Percentiles rank a stretch among this genome's conserved stretches.
Conservation (phyloP, 2,797 vertebrate species). For the Lepus oiostolus region DNA sequence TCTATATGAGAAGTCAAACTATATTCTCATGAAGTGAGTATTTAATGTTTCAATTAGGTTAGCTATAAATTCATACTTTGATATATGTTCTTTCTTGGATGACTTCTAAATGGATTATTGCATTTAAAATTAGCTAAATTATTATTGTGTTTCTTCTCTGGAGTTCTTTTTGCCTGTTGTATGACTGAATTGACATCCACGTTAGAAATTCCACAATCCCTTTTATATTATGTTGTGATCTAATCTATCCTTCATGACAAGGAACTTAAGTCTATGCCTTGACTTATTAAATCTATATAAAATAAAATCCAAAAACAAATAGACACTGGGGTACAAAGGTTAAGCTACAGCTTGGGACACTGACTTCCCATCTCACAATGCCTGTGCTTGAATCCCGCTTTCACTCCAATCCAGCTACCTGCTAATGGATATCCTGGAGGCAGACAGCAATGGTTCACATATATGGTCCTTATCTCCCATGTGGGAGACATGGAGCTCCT, state of each 20-base stretch:
- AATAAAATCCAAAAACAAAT: background rate
- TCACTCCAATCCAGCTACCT: too few relatives aligned
- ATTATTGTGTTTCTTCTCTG: slow-evolving; percentile 57
- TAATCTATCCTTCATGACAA: background rate
- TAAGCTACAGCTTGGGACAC: too few relatives aligned
- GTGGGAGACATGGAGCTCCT: too few relatives aligned
- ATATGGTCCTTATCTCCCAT: too few relatives aligned
- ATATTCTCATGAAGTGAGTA: slow-evolving; percentile 60
- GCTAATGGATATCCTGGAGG: too few relatives aligned
- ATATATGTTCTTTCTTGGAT: slow-evolving; percentile 67
- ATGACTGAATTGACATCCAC: slow-evolving; percentile 21
- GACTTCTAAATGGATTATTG: slow-evolving; percentile 71
- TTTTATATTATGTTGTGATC: slow-evolving; percentile 5
- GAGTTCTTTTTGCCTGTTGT: slow-evolving; percentile 71
- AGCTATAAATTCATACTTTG: slow-evolving; percentile 53
- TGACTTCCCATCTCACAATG: too few relatives aligned
- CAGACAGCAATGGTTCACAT: too few relatives aligned
- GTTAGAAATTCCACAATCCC: slow-evolving; percentile 11
- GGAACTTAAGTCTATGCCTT: background rate
- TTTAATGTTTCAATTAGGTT: slow-evolving; percentile 78
- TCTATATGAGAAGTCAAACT: slow-evolving; percentile 64
- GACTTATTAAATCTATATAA: slow-evolving; percentile 18
- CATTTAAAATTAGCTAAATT: slow-evolving; percentile 81
- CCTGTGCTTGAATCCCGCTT: too few relatives aligned
- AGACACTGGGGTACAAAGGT: too few relatives aligned